phyloP scores from a whole-genome alignment of 2,113 vertebrate genomes.

The Podocnemis expansa region DNA sequence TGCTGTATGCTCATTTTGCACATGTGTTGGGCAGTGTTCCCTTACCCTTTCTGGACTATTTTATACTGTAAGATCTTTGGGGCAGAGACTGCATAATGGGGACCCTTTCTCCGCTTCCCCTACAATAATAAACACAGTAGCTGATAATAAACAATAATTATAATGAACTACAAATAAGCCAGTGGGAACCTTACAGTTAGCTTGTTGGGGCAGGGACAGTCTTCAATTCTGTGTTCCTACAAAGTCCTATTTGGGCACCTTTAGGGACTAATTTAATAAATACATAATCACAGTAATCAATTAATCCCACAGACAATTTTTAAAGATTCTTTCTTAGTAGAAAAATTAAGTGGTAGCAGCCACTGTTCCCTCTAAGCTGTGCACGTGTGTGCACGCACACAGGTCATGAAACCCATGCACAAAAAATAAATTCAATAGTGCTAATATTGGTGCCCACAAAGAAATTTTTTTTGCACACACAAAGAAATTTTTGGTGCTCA shows the following conservation, averaged over 20 bases:
- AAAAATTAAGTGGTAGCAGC: background rate
- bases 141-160: background rate
- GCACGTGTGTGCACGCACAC: no score
- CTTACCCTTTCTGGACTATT: no score
- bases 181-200: background rate
- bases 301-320: background rate
- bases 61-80: rapidly evolving
- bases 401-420: no score
- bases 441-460: no score
- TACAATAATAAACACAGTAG: background rate
- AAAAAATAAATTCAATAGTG: no score
- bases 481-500: no score
- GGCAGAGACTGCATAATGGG: background rate
- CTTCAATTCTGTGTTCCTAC: background rate
- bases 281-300: background rate
- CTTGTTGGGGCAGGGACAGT: background rate
- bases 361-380: no score
- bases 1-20: rapidly evolving
- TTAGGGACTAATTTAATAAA: background rate
- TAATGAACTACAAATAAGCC: background rate
- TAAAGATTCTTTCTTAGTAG: background rate
- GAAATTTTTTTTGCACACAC: no score
- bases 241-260: background rate
- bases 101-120: rapidly evolving
- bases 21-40: rapidly evolving